phyloP scores from a whole-genome alignment of 2,113 vertebrate species.

The Oryzias woworae region DNA sequence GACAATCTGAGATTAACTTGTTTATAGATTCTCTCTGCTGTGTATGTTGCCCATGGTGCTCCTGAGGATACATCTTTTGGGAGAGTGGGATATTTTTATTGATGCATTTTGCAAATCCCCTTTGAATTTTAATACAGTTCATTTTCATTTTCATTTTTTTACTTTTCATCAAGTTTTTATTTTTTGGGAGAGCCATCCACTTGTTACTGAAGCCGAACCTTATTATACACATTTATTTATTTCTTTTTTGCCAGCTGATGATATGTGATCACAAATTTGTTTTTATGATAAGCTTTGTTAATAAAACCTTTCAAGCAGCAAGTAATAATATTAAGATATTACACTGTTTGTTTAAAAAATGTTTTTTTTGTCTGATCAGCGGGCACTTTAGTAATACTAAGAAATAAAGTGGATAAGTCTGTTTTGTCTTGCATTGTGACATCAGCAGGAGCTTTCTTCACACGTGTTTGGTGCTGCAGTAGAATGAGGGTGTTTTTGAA shows the following conservation, averaged over 20 bases:
- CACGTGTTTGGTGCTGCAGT: slow-evolving; percentile 8
- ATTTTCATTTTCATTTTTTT: slow-evolving; percentile 22
- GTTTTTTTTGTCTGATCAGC: slow-evolving; percentile 34
- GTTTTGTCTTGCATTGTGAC: slow-evolving; percentile 26
- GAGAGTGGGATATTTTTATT: slow-evolving; percentile 37
- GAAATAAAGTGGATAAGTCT: slow-evolving; percentile 29
- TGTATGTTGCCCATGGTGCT: slow-evolving; percentile 25
- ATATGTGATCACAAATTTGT: not conserved
- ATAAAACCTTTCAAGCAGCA: slow-evolving; percentile 23
- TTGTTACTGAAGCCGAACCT: slow-evolving; percentile 13
- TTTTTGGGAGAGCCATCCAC: slow-evolving; percentile 8
- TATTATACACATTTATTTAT: not conserved
- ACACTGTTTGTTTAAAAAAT: not conserved
- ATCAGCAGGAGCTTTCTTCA: slow-evolving; percentile 35
- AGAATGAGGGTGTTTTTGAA: slow-evolving; percentile 1
- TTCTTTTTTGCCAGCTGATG: not conserved
- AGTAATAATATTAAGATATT: slow-evolving; percentile 30
- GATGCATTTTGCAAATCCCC: slow-evolving; percentile 38
- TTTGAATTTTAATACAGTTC: slow-evolving; percentile 14
- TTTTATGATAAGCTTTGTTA: slow-evolving; percentile 3
- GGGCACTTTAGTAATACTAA: slow-evolving; percentile 32
- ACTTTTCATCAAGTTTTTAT: slow-evolving; percentile 7
- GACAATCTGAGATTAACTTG: slow-evolving; percentile 35
- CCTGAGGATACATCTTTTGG: slow-evolving; percentile 31
- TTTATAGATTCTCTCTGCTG: slow-evolving; percentile 38